Percentiles rank a stretch among this genome's conserved stretches.
Conservation (phyloP, 2,888 invertebrate species). For the Tenthredo distinguenda region DNA sequence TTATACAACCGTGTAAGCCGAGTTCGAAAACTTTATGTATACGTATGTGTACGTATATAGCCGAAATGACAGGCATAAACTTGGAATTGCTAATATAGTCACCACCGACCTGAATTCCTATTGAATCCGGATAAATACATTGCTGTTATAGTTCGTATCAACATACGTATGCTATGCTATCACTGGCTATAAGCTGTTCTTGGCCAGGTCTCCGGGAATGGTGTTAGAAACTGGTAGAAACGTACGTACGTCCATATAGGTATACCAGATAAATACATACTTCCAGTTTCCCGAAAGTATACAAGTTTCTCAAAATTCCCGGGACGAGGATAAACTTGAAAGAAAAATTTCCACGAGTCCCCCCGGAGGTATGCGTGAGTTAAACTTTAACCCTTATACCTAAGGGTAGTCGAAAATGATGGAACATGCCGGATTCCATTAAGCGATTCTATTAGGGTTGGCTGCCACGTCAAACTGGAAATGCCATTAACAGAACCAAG, state of each 20-base stretch:
- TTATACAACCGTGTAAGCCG: conserved; percentile 27
- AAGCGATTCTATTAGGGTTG: conserved; percentile 16
- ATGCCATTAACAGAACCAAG: conserved; percentile 19
- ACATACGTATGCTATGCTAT: conserved; percentile 11
- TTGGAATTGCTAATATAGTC: conserved; percentile 47
- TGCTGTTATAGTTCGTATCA: conserved; percentile 1
- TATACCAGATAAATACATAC: background rate
- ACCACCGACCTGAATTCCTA: conserved; percentile 35
- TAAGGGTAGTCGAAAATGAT: conserved; percentile 27
- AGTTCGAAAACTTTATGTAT: conserved; percentile 19
- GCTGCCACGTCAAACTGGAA: conserved; percentile 13
- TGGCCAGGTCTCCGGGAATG: background rate
- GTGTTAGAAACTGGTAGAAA: background rate
- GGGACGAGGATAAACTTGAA: background rate
- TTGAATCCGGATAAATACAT: conserved; percentile 18
- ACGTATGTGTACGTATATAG: background rate
- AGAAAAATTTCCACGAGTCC: conserved; percentile 29
- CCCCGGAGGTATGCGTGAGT: background rate
- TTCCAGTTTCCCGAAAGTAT: background rate
- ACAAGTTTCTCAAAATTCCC: conserved; percentile 14
- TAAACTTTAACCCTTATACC: conserved; percentile 3
- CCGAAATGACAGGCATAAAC: conserved; percentile 31
- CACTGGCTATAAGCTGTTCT: background rate
- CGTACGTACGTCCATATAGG: background rate
- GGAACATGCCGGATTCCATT: conserved; percentile 29